Evolutionary conservation across 2,888 invertebrate species (phyloP).

Genomic region (Polymixis lichenea): DNA sequence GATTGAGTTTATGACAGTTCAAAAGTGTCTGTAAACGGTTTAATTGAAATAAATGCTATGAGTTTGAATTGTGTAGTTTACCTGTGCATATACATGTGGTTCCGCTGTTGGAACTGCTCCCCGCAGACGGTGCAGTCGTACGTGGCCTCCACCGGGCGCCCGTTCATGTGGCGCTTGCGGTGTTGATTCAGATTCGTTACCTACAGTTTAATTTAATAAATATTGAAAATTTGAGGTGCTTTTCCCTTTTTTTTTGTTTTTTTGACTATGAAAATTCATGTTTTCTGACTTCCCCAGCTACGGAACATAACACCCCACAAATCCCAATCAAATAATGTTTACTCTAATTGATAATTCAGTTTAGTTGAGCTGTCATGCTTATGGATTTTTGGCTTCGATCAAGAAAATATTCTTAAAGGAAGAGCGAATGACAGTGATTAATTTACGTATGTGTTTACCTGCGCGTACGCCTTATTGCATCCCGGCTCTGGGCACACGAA

Average conservation of each 20-base stretch:
- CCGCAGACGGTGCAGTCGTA: slow-evolving; percentile 87
- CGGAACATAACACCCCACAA: background rate
- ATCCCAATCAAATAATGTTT: background rate
- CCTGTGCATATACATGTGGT: slow-evolving; percentile 87
- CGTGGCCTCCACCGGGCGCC: slow-evolving; percentile 80
- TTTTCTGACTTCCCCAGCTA: background rate
- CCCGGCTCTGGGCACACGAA: slow-evolving; percentile 88
- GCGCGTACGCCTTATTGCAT: slow-evolving; percentile 88
- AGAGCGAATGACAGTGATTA: background rate
- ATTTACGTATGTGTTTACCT: slow-evolving; percentile 69
- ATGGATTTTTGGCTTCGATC: background rate
- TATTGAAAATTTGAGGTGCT: background rate
- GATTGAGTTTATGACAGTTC: too few species aligned
- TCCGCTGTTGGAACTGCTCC: slow-evolving; percentile 85
- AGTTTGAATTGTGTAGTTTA: slow-evolving; percentile 61
- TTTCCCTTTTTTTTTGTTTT: too few species aligned
- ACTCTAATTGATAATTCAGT: background rate
- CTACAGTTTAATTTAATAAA: slow-evolving; percentile 65
- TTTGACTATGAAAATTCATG: background rate
- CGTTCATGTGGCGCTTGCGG: slow-evolving; percentile 86
- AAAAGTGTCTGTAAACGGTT: too few species aligned
- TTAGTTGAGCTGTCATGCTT: background rate
- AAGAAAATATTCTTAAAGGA: background rate
- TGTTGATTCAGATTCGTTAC: slow-evolving; percentile 89
- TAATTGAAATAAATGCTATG: too few species aligned